Base-by-base conservation (phyloP, 1,140 invertebrate species). In the Schlechtendalia chinensis region DNA sequence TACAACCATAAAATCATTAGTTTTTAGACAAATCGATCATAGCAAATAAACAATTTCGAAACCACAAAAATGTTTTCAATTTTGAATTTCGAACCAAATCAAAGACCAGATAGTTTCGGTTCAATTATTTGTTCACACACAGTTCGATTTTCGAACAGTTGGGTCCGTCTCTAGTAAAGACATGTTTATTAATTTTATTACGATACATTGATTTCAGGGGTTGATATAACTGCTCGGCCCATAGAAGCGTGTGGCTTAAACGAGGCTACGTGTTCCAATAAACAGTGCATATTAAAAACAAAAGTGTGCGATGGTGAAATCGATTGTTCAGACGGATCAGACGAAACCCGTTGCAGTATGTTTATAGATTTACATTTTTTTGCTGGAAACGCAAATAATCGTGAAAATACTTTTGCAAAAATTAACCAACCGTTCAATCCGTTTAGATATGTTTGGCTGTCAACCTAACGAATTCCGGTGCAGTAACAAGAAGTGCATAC, bases 391-490 rank as follows among this genome's bases (percentile, higher is more conserved):
- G 19, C 0, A 1, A 6, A n/a, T 22, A 74, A 3, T n/a, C n/a
- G n/a, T 1, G 14, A 47, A 10, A 27, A 47, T 47, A 8, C 47
- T 65, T 50, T 29, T 63, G 4, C 19, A 22, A 22, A 12, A 0
- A 50, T 74, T n/a, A n/a, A n/a, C n/a, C n/a, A n/a, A n/a, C n/a
- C n/a, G n/a, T n/a, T n/a, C n/a, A n/a, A n/a, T n/a, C n/a, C n/a
- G 81, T 83, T 54, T 67, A 89, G 88, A 85, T 85, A 86, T 86
- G 6, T 87, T 88, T 56, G 91, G 90, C 17, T 98, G 96, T 85
- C 93, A 98, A 85, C 96, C 97, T 0, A 98, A 98, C 85, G 92
- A 98, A 86, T 97, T 93, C 86, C 89, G 91, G 75, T 98, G 96
- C 85, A 87, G 87, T 58, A 98, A 96, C 85, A 91, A 91, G 71